phyloP scores from a whole-genome alignment of 2,888 invertebrate genomes.

The Temnothorax rugatulus region DNA sequence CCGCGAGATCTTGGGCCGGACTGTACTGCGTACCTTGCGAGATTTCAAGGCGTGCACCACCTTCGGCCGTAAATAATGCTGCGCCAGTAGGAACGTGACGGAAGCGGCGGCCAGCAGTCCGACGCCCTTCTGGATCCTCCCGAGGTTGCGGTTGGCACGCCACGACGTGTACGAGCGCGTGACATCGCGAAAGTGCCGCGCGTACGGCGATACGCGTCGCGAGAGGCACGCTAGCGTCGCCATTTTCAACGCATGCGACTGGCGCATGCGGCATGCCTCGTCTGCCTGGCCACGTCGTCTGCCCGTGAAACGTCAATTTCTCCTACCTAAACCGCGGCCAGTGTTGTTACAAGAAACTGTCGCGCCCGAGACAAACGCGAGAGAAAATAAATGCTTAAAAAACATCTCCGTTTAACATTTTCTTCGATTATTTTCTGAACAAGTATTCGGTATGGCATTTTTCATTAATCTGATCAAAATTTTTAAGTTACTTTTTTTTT shows the following conservation, averaged over 20 bases:
- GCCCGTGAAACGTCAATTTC: constrained; percentile 10
- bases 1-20: neutral
- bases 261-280: constrained; percentile 87
- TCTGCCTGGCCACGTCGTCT: constrained; percentile 47
- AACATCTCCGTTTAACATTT: neutral
- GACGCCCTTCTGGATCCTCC: constrained; percentile 75
- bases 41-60: constrained; percentile 87
- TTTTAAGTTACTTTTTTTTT: too few species aligned
- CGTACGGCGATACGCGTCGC: constrained; percentile 75
- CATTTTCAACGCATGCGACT: constrained; percentile 84
- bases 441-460: neutral
- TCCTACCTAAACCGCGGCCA: neutral
- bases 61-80: constrained; percentile 84
- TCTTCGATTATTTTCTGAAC: neutral
- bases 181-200: constrained; percentile 77
- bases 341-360: neutral
- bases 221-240: constrained; percentile 79
- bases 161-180: constrained; percentile 78
- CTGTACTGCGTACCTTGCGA: constrained; percentile 85
- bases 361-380: neutral
- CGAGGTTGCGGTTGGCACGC: constrained; percentile 68
- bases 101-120: constrained; percentile 85
- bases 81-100: constrained; percentile 85
- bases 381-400: neutral
- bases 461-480: neutral